These are phyloP conservation scores for Gallirallus australis DNA, from an alignment of 2,797 vertebrate species.

Conservation along the genomic window DNA sequence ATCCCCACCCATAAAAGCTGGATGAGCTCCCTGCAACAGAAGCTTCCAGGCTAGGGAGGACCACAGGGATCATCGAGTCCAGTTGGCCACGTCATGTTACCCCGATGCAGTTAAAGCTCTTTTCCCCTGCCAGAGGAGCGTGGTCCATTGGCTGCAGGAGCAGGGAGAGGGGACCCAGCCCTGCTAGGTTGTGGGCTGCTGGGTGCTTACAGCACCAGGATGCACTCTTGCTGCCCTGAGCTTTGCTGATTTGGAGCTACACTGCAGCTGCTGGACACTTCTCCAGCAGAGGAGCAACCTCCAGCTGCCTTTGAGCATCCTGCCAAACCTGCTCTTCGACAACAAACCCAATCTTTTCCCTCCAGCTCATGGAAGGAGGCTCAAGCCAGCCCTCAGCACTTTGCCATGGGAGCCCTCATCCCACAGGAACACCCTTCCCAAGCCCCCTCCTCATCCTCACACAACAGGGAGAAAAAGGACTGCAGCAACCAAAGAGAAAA, in stretches of 20 bases:
- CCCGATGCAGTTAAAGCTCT: fast-evolving
- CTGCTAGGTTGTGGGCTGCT: fast-evolving
- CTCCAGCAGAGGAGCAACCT: not conserved
- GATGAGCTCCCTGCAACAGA: not conserved
- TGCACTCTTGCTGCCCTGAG: not conserved
- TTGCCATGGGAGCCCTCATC: not conserved
- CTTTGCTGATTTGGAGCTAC: not conserved
- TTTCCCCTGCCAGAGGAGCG: not conserved
- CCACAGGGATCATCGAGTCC: not conserved
- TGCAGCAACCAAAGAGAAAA: constrained; percentile 52
- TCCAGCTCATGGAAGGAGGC: not conserved
- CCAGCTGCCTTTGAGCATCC: not conserved
- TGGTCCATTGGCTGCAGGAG: fast-evolving
- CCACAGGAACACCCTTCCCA: not conserved
- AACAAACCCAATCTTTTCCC: fast-evolving
- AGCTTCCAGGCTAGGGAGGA: not conserved
- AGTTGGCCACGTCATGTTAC: not conserved
- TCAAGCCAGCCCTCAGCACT: not conserved
- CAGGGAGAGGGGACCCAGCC: not conserved
- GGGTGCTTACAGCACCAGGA: not conserved
- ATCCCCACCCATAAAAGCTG: not conserved
- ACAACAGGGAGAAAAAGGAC: not conserved
- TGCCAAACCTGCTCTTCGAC: not conserved
- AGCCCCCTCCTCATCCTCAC: not conserved
- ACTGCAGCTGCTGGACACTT: not conserved